phyloP scores from a whole-genome alignment of 2,888 invertebrate genomes.

The Chrysolina haemoptera region DNA sequence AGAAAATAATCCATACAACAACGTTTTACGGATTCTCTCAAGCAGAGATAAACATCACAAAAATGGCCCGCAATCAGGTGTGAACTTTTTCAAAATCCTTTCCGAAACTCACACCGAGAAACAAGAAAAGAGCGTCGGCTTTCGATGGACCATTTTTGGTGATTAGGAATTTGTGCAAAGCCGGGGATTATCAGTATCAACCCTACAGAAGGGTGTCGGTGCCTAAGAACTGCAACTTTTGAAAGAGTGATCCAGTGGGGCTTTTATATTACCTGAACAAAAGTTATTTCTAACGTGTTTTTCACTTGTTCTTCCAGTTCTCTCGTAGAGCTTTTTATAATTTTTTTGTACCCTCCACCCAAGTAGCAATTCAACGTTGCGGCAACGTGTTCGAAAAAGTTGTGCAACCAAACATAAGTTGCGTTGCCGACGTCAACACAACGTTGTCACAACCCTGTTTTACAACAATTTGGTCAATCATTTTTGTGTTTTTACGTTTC shows the following conservation, averaged over 20 bases:
- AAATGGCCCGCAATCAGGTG: conserved; percentile 34
- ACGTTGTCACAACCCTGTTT: too few species aligned
- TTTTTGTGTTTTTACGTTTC: too few species aligned
- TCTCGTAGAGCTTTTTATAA: too few species aligned
- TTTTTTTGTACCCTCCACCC: too few species aligned
- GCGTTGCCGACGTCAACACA: too few species aligned
- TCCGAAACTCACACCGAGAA: conserved; percentile 37
- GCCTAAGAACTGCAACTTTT: neutral
- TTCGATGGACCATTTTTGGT: conserved; percentile 23
- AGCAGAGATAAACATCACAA: conserved; percentile 35
- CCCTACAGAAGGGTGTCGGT: conserved; percentile 16
- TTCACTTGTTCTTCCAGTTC: too few species aligned
- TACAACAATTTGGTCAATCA: too few species aligned
- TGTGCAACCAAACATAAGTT: too few species aligned
- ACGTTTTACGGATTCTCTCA: conserved; percentile 20
- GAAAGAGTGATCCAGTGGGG: neutral
- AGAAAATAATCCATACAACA: conserved; percentile 26
- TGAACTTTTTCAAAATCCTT: conserved; percentile 31
- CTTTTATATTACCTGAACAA: neutral
- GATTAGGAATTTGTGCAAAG: conserved; percentile 5
- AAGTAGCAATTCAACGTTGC: too few species aligned
- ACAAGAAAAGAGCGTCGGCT: conserved; percentile 41
- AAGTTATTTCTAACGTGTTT: too few species aligned
- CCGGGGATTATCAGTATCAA: conserved; percentile 26
- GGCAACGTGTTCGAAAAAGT: too few species aligned